phyloP scores from a whole-genome alignment of 2,113 vertebrate species.

The Dromiciops gliroides region DNA sequence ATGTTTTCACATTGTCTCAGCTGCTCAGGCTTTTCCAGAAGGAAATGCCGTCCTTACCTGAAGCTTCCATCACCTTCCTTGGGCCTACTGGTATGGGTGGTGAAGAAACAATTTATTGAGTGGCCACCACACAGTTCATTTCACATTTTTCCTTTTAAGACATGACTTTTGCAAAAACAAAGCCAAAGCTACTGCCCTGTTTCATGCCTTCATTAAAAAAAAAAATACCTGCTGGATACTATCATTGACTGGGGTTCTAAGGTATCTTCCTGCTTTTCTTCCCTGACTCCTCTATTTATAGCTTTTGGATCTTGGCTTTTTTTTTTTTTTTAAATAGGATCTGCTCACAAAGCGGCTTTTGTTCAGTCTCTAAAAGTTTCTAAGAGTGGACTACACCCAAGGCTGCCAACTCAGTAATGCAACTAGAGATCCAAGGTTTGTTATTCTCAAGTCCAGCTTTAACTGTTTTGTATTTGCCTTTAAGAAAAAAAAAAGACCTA shows the following conservation, averaged over 20 bases:
- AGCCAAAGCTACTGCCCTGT: not conserved
- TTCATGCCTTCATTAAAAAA: slow-evolving; percentile 1
- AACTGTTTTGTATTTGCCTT: slow-evolving; percentile 5
- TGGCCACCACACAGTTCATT: not conserved
- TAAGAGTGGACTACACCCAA: slow-evolving; percentile 33
- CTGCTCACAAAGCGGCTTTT: slow-evolving; percentile 49
- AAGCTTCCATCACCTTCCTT: not conserved
- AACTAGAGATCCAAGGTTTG: slow-evolving; percentile 27
- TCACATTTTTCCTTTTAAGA: slow-evolving; percentile 30
- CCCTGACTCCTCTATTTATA: slow-evolving; percentile 49
- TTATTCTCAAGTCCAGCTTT: slow-evolving; percentile 14
- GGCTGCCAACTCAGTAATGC: slow-evolving; percentile 20
- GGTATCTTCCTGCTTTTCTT: slow-evolving; percentile 46
- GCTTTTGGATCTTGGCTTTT: slow-evolving; percentile 20
- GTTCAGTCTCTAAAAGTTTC: slow-evolving; percentile 19
- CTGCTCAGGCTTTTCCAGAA: slow-evolving; percentile 18
- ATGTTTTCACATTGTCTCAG: slow-evolving; percentile 36
- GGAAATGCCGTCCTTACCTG: slow-evolving; percentile 10
- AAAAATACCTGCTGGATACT: not conserved
- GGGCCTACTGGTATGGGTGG: slow-evolving; percentile 31
- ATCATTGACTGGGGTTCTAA: slow-evolving; percentile 49
- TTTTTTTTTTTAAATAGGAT: too few species aligned
- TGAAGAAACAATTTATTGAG: slow-evolving; percentile 1
- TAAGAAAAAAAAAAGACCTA: not conserved
- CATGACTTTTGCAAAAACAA: slow-evolving; percentile 34